These are phyloP conservation scores for Peromyscus eremicus DNA, from an alignment of 2,797 vertebrate species.

Conservation along the genomic window DNA sequence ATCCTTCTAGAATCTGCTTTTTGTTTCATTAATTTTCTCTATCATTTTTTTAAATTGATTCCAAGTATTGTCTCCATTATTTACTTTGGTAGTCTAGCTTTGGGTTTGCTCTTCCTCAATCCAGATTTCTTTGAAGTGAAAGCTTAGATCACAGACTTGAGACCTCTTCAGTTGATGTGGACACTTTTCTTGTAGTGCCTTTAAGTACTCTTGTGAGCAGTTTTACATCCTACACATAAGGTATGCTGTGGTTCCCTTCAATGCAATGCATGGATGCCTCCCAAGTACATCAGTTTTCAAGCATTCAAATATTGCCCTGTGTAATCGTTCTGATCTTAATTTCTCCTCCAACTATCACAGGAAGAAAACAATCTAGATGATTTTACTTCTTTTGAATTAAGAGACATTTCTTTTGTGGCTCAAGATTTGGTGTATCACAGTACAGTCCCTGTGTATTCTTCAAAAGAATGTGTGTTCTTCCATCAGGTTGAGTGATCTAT, in stretches of 20 bases:
- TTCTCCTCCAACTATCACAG: background rate
- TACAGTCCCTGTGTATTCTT: background rate
- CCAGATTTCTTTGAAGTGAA: background rate
- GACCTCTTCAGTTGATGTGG: background rate
- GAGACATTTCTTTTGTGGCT: slow-evolving; percentile 4
- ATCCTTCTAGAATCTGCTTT: background rate
- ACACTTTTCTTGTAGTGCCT: background rate
- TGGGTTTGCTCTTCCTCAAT: background rate
- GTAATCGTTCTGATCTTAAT: background rate
- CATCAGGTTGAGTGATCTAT: background rate
- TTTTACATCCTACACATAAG: background rate
- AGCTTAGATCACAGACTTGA: background rate
- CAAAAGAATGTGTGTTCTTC: background rate
- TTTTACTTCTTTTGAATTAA: slow-evolving; percentile 26
- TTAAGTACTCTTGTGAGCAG: background rate
- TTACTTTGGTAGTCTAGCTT: background rate
- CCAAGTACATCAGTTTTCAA: background rate
- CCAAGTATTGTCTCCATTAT: background rate
- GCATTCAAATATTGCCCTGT: background rate
- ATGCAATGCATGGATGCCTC: background rate
- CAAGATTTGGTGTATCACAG: background rate
- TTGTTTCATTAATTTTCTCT: slow-evolving; percentile 7
- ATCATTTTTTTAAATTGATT: background rate
- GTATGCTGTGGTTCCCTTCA: background rate
- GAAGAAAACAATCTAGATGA: background rate